A percentile compares a stretch with the other conserved stretches of the same genome.
phyloP scores from a whole-genome alignment of 2,797 vertebrate species.

The Danionella dracula region DNA sequence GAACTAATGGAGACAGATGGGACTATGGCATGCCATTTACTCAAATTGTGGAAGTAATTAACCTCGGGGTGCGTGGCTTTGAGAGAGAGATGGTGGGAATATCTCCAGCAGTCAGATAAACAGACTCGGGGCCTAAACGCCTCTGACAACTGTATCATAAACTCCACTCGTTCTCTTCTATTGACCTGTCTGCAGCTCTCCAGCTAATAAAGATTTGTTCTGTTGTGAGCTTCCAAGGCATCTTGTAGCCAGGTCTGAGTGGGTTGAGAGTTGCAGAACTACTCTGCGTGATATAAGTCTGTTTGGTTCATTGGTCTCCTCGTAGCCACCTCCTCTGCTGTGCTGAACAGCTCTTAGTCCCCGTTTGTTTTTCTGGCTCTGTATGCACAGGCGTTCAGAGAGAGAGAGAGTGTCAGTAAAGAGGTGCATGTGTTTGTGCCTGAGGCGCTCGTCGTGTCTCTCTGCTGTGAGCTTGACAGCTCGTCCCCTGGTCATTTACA shows the following conservation, averaged over 20 bases:
- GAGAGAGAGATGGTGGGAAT: conserved; percentile 83
- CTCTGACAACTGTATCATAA: conserved; percentile 90
- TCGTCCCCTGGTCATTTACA: conserved; percentile 27
- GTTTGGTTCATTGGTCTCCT: no score
- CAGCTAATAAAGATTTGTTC: conserved; percentile 90
- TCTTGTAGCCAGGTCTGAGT: neutral
- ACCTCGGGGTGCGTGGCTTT: conserved; percentile 85
- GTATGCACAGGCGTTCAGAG: neutral
- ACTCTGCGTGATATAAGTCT: no score
- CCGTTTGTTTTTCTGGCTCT: neutral
- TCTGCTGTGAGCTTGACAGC: neutral
- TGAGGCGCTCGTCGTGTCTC: neutral
- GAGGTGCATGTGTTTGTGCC: conserved; percentile 3
- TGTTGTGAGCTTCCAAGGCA: conserved; percentile 69
- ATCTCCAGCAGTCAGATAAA: conserved; percentile 78
- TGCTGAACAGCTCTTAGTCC: neutral
- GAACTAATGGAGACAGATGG: conserved; percentile 90
- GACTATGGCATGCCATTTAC: conserved; percentile 91
- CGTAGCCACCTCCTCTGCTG: no score
- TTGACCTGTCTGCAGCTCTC: conserved; percentile 88
- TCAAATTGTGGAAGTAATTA: conserved; percentile 92
- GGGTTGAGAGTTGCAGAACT: no score
- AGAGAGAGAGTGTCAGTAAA: conserved; percentile 21
- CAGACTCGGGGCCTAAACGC: conserved; percentile 83
- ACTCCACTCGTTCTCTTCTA: conserved; percentile 88